A percentile compares a stretch with the other conserved stretches of the same genome.
phyloP scores from a whole-genome alignment of 2,797 vertebrate genomes.

The Leucoraja ocellata region DNA sequence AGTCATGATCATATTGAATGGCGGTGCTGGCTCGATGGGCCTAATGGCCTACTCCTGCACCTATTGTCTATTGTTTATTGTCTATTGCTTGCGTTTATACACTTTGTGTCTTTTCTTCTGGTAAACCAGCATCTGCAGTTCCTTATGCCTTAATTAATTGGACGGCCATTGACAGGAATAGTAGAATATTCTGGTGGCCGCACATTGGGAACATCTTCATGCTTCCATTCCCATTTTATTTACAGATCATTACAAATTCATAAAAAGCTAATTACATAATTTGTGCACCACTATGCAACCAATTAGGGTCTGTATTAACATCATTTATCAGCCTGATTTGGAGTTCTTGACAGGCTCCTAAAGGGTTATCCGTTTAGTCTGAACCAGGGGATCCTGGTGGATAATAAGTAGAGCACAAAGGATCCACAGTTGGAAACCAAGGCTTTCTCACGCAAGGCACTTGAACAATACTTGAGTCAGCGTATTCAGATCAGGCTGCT shows the following conservation, averaged over 20 bases:
- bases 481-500: neutral
- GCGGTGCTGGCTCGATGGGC: too few species aligned
- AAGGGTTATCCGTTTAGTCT: constrained; percentile 15
- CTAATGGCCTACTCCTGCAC: too few species aligned
- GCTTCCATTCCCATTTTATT: constrained; percentile 69
- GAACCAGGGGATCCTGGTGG: neutral
- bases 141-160: too few species aligned
- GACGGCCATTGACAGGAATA: too few species aligned
- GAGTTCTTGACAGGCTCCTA: neutral
- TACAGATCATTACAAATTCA: constrained; percentile 69
- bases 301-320: constrained; percentile 57
- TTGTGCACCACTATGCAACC: constrained; percentile 56
- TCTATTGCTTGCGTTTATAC: too few species aligned
- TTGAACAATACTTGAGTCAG: neutral
- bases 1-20: too few species aligned
- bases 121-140: too few species aligned
- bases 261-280: constrained; percentile 62
- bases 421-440: neutral
- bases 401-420: neutral
- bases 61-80: too few species aligned
- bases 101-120: too few species aligned
- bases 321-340: neutral
- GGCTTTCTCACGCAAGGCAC: neutral
- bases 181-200: constrained; percentile 42
- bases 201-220: constrained; percentile 64